Percentiles rank a stretch among this genome's conserved stretches.
These are phyloP conservation scores for Silurus lanzhouensis DNA, from an alignment of 2,797 vertebrate genomes.

Conservation along the genomic window DNA sequence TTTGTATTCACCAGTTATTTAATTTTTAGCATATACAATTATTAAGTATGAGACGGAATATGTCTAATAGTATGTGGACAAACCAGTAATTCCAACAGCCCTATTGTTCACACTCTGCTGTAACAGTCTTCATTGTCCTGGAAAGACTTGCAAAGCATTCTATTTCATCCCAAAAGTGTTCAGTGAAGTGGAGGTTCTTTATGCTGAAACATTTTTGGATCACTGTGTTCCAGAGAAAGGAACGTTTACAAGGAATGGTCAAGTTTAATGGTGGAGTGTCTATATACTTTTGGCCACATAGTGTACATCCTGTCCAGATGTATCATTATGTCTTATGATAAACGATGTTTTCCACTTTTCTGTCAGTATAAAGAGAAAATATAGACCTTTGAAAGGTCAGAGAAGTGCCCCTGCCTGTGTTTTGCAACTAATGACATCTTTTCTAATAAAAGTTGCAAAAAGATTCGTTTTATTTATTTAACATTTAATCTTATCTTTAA, in stretches of 20 bases:
- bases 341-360: not conserved
- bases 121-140: no score
- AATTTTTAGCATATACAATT: not conserved
- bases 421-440: not conserved
- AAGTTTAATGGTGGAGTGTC: no score
- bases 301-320: not conserved
- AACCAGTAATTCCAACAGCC: not conserved
- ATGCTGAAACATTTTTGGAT: not conserved
- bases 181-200: not conserved
- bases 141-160: not conserved
- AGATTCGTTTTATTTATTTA: not conserved
- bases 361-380: not conserved
- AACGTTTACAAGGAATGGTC: no score
- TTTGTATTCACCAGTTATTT: not conserved
- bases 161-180: not conserved
- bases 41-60: no score
- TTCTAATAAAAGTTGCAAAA: not conserved
- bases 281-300: not conserved
- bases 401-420: not conserved
- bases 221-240: not conserved
- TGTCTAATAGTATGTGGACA: not conserved
- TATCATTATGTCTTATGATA: no score
- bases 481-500: not conserved
- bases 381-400: not conserved
- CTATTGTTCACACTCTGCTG: no score